These are phyloP conservation scores for Drosophila littoralis DNA, from an alignment of 1,140 invertebrate species.

Conservation along the genomic window DNA sequence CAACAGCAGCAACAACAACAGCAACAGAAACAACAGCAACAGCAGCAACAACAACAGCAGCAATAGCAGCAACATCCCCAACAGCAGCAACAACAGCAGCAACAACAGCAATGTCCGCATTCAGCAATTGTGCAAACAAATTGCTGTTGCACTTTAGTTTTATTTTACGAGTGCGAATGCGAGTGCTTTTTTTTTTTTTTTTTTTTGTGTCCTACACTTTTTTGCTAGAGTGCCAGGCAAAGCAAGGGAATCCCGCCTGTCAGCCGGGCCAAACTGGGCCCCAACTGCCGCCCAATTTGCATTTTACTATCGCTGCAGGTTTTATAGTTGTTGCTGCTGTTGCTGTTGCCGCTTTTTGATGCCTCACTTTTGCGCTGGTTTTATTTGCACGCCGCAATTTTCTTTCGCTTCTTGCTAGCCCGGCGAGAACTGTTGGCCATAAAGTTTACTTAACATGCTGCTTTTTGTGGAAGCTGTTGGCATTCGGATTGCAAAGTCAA, in stretches of 20 bases:
- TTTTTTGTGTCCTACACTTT: constrained; percentile 24
- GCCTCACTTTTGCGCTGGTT: constrained; percentile 73
- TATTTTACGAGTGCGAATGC: constrained; percentile 82
- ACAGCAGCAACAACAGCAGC: constrained; percentile 27
- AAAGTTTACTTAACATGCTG: constrained; percentile 82
- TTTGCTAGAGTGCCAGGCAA: constrained; percentile 18
- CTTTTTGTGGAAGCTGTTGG: constrained; percentile 71
- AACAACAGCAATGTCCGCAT: constrained; percentile 72
- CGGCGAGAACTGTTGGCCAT: constrained; percentile 52
- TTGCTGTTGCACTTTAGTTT: constrained; percentile 82
- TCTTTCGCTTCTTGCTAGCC: constrained; percentile 39
- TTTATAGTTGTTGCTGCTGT: constrained; percentile 72
- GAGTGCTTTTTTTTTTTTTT: constrained; percentile 54
- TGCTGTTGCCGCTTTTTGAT: constrained; percentile 67
- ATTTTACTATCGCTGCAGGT: constrained; percentile 81
- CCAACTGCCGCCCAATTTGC: constrained; percentile 64
- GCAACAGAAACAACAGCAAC: constrained; percentile 57
- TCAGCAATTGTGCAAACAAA: constrained; percentile 82
- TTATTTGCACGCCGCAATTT: constrained; percentile 76
- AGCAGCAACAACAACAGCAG: constrained; percentile 62
- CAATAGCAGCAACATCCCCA: too few species aligned
- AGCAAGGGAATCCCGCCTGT: constrained; percentile 51
- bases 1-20: constrained; percentile 47
- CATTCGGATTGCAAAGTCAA: constrained; percentile 78
- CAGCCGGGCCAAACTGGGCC: constrained; percentile 28